Evolutionary conservation across 2,888 invertebrate species (phyloP), one percentile per base, ranked within the genome.

Genomic region (Norana najaformis): DNA sequence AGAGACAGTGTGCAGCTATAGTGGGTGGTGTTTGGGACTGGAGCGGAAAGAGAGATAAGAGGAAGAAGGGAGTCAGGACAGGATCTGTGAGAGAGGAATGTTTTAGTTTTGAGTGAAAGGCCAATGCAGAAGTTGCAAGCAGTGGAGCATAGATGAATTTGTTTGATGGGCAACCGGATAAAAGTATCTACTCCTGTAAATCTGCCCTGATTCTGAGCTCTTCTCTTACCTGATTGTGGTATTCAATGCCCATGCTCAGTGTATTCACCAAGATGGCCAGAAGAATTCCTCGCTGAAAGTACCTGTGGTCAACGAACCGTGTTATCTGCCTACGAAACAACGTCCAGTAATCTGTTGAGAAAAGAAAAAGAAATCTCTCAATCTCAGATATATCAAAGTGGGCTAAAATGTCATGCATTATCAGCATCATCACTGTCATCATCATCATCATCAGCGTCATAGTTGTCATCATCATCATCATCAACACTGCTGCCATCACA

Each of bases 241-340:
- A 98, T 95, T 99, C 99, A 93, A 99, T 98, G 89, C 99, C 99
- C 99, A 99, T 99, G 94, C 98, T 98, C 90, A 99, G 96, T 0
- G 99, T 99, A 95, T 99, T 99, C 94, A 99, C 97, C 91, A 99
- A 96, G 94, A 99, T 99, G 39, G 99, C 99, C 91, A 98, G 95
- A 89, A 99, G 96, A 92, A 99, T 99, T 93, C 98, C 97, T 95
- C 98, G 97, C 94, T 98, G 98, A 95, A 99, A 99, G 94, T 98
- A 97, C 94, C 97, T 97, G 95, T 98, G 97, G 93, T 98, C 97
- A 34, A 98, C 98, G 83, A 94, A 90, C n/a, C 90, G 92, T 82
- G 93, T 93, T 35, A 94, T 89, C 20, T 90, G 89, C 18, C 90
- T 91, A 89, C 93, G 92, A 88, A 93, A 91, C 88, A 92, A 35